A percentile compares a stretch with the other conserved stretches of the same genome.
phyloP scores from a whole-genome alignment of 1,140 invertebrate genomes.

The Pinna nobilis region DNA sequence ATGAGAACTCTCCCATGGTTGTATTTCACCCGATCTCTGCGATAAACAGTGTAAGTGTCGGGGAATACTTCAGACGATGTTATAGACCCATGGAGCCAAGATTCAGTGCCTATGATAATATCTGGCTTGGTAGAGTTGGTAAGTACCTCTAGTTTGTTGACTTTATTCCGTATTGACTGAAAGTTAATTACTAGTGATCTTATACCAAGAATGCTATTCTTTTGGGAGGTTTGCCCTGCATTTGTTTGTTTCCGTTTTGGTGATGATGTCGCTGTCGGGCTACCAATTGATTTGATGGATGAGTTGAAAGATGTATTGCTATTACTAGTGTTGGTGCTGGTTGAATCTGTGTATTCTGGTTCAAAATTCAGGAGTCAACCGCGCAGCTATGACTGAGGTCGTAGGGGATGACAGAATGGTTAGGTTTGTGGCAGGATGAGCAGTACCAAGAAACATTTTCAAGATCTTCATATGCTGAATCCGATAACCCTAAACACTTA shows the following conservation, averaged over 20 bases:
- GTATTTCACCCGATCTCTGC: not conserved
- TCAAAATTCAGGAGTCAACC: too few relatives aligned
- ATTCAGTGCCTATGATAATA: slow-evolving; percentile 1
- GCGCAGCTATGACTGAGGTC: not conserved
- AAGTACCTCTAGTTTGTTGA: slow-evolving; percentile 2
- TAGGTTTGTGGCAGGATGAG: slow-evolving; percentile 6
- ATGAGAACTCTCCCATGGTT: not conserved
- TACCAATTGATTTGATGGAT: not conserved
- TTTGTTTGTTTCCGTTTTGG: not conserved
- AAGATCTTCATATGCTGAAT: not conserved
- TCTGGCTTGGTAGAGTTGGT: not conserved
- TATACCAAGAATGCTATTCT: not conserved
- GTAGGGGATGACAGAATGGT: slow-evolving; percentile 3
- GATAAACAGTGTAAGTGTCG: not conserved
- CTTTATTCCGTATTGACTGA: not conserved
- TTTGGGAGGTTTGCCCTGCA: not conserved
- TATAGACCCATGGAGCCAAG: slow-evolving; percentile 11
- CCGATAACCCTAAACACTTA: slow-evolving; percentile 3
- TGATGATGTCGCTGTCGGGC: not conserved
- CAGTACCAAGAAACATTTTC: not conserved
- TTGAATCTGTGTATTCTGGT: not conserved
- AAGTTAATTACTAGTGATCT: not conserved
- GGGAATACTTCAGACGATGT: not conserved
- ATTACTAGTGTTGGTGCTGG: too few relatives aligned
- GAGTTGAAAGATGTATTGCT: not conserved